Evolutionary conservation across 2,797 vertebrate species (phyloP).

Genomic region (Thunnus albacares): DNA sequence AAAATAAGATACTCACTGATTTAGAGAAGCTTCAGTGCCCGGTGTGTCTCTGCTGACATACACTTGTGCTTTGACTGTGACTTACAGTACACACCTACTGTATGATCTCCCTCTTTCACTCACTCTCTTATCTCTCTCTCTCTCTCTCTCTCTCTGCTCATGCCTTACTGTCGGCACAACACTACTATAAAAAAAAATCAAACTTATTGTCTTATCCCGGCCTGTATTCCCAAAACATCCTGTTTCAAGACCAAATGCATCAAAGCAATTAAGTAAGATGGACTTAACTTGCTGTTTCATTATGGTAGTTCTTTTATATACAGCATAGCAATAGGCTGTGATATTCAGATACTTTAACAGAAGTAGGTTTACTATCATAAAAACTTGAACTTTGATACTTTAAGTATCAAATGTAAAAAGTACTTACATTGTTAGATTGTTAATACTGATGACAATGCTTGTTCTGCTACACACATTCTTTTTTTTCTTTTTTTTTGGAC

Average conservation of each 20-base stretch:
- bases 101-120: constrained; percentile 2
- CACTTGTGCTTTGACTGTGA: constrained; percentile 17
- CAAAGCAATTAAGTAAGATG: too few species aligned
- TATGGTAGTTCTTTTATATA: background rate
- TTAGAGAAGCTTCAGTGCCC: constrained; percentile 18
- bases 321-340: background rate
- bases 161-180: background rate
- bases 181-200: too few species aligned
- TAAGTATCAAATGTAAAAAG: too few species aligned
- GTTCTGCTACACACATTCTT: too few species aligned
- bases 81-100: constrained; percentile 9
- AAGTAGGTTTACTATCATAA: too few species aligned
- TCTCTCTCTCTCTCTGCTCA: background rate
- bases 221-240: too few species aligned
- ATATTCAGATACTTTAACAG: background rate
- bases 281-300: background rate
- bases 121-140: constrained; percentile 19
- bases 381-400: too few species aligned
- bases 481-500: too few species aligned
- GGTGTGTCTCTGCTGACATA: background rate
- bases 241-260: background rate
- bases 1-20: constrained; percentile 50
- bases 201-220: too few species aligned
- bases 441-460: too few species aligned
- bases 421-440: too few species aligned